phyloP scores from a whole-genome alignment of 2,113 vertebrate species.

The Serinus canaria region DNA sequence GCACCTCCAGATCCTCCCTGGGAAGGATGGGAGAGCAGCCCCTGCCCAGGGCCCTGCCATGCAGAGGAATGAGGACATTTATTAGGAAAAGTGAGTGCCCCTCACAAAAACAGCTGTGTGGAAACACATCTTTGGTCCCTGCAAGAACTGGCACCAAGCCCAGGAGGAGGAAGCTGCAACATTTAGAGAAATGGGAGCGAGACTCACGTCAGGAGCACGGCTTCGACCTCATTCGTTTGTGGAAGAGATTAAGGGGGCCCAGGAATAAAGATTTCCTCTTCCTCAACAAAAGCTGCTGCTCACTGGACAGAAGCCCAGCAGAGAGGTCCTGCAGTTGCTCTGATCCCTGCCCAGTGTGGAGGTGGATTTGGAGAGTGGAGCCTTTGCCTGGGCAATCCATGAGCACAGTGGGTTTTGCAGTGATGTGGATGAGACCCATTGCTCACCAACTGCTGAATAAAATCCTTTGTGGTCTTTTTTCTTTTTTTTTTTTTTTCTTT shows the following conservation, averaged over 20 bases:
- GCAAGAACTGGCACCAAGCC: background rate
- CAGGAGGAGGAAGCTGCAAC: background rate
- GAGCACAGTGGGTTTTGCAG: background rate
- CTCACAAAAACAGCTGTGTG: background rate
- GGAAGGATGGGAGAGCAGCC: background rate
- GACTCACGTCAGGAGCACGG: slow-evolving; percentile 1
- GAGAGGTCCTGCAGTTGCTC: background rate
- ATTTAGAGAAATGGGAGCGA: background rate
- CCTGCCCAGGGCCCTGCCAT: background rate
- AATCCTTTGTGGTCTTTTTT: background rate
- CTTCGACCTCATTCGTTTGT: background rate
- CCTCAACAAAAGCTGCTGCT: background rate
- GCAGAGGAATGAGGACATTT: background rate
- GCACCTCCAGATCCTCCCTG: background rate
- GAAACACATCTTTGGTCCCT: background rate
- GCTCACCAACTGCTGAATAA: background rate
- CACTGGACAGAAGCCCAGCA: background rate
- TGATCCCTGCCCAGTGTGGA: background rate
- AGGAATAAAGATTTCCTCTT: slow-evolving; percentile 46
- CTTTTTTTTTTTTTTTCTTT: background rate
- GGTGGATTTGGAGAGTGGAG: background rate
- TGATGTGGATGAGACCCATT: background rate
- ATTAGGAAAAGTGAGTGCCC: background rate
- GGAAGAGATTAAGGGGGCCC: slow-evolving; percentile 3
- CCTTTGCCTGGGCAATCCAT: background rate